These are phyloP conservation scores for Cyphomyrus discorhynchus DNA, from an alignment of 2,113 vertebrate species.

Conservation along the genomic window DNA sequence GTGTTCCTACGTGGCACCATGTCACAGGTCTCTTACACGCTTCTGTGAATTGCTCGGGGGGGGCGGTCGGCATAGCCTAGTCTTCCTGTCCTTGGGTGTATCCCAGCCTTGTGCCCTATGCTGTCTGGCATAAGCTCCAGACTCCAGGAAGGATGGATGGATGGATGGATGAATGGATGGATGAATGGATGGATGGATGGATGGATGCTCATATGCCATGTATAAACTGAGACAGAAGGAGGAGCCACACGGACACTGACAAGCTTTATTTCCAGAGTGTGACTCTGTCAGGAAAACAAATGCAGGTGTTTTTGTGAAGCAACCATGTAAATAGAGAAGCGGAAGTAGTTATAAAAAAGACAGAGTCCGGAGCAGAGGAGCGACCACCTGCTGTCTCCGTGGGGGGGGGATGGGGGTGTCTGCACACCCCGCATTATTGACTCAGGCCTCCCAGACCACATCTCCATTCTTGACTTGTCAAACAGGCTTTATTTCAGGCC, in stretches of 20 bases:
- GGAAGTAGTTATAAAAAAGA: background rate
- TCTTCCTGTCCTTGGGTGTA: background rate
- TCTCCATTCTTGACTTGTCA: conserved; percentile 1
- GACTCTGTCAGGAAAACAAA: background rate
- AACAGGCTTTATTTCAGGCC: background rate
- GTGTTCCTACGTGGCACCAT: background rate
- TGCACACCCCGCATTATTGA: background rate
- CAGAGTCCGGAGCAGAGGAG: background rate
- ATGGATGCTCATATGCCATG: background rate
- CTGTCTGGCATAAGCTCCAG: background rate
- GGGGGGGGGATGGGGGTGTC: background rate
- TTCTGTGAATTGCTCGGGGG: background rate
- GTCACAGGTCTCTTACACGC: background rate
- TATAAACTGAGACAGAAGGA: background rate
- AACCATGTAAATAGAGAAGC: background rate
- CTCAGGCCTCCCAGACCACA: conserved; percentile 3
- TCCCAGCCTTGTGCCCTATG: background rate
- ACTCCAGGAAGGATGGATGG: background rate
- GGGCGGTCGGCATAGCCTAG: background rate
- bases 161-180: background rate
- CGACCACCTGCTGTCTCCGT: background rate
- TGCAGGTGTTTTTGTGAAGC: background rate
- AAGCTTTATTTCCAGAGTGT: background rate
- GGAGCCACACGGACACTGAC: background rate
- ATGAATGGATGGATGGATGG: background rate